Conservation (phyloP, 2,888 invertebrate genomes). For the Xestia rhomboidea region DNA sequence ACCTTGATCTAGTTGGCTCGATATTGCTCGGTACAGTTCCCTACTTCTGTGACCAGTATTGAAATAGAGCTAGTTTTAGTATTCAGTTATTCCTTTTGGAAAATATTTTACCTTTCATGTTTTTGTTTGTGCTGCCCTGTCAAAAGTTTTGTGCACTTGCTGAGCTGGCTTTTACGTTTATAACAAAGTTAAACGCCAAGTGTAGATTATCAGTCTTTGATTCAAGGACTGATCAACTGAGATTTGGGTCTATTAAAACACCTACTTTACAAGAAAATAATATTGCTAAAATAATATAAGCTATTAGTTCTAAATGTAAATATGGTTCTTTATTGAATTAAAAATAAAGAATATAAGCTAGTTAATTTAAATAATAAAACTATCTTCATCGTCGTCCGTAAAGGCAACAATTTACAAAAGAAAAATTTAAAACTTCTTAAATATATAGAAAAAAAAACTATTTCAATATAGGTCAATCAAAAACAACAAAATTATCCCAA, state of each 20-base stretch:
- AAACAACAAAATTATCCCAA: constrained; percentile 26
- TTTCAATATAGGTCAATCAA: constrained; percentile 3
- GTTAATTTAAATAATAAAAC: background rate
- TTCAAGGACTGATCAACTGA: background rate
- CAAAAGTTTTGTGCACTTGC: background rate
- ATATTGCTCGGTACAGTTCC: constrained; percentile 19
- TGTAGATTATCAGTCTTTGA: background rate
- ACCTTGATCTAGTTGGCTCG: constrained; percentile 53
- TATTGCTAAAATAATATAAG: background rate
- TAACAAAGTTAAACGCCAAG: background rate
- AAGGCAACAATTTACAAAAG: background rate
- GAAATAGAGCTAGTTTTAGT: constrained; percentile 30
- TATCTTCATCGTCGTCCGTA: no score
- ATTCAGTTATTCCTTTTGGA: constrained; percentile 44
- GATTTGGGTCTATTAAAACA: background rate
- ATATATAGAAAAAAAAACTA: background rate
- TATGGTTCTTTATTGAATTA: no score
- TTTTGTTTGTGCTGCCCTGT: background rate
- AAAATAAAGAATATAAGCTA: background rate
- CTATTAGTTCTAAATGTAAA: no score
- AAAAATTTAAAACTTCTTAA: background rate
- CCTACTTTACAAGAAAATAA: background rate
- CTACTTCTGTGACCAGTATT: constrained; percentile 19
- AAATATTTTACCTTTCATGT: constrained; percentile 21
- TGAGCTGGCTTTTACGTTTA: background rate